Conservation (phyloP, 2,113 vertebrate species). For the Hypomesus transpacificus region DNA sequence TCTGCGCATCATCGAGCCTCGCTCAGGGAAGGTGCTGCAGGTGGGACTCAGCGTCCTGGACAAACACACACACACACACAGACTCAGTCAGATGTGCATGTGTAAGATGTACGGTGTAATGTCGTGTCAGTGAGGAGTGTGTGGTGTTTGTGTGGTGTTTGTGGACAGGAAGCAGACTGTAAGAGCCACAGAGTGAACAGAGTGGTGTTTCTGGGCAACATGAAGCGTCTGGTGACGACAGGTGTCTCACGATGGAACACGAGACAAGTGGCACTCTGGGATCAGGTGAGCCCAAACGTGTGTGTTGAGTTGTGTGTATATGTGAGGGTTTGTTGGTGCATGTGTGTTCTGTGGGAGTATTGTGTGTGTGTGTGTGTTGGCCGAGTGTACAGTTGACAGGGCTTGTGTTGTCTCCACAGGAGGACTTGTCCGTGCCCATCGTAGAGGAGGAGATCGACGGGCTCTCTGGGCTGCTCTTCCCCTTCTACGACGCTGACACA, state of each 20-base stretch:
- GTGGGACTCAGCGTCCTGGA: slow-evolving; percentile 43
- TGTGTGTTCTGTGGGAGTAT: background rate
- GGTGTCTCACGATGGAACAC: slow-evolving; percentile 83
- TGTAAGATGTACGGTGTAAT: background rate
- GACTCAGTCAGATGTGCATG: too few species aligned
- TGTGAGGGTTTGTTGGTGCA: background rate
- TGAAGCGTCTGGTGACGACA: slow-evolving; percentile 78
- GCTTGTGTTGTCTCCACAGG: slow-evolving; percentile 49
- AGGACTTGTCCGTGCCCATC: slow-evolving; percentile 79
- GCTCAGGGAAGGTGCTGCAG: slow-evolving; percentile 79
- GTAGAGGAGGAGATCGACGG: slow-evolving; percentile 80
- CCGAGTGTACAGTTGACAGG: background rate
- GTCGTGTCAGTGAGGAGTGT: background rate
- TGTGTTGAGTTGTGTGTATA: background rate
- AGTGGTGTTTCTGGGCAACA: slow-evolving; percentile 80
- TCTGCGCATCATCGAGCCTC: slow-evolving; percentile 78
- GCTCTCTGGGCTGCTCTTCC: slow-evolving; percentile 79
- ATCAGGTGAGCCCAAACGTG: slow-evolving; percentile 70
- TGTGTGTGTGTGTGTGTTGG: background rate
- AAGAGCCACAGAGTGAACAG: slow-evolving; percentile 77
- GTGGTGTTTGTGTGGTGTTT: background rate
- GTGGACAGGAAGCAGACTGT: slow-evolving; percentile 73
- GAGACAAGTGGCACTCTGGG: slow-evolving; percentile 81
- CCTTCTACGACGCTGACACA: slow-evolving; percentile 81
- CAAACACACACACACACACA: background rate